Percentiles rank a stretch among this genome's conserved stretches.
Evolutionary conservation across 2,797 vertebrate species (phyloP).

Genomic region (Halcyon smyrnensis): DNA sequence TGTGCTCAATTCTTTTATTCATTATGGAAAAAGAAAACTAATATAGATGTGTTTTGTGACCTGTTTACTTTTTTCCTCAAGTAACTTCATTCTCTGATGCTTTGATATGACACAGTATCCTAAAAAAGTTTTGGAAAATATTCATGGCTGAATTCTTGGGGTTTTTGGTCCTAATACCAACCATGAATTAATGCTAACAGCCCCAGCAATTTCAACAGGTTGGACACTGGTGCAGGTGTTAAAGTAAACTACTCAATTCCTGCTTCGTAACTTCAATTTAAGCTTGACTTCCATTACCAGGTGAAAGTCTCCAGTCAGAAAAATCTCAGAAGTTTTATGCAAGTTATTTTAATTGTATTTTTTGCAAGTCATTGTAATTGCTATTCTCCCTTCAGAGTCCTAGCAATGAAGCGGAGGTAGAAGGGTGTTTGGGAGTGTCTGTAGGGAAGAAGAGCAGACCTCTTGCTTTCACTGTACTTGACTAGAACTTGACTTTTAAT

Average conservation of each 20-base stretch:
- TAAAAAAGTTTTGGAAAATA: background rate
- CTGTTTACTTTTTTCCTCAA: background rate
- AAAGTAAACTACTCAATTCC: background rate
- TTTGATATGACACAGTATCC: background rate
- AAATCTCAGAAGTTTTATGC: background rate
- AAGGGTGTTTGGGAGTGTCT: background rate
- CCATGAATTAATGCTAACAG: background rate
- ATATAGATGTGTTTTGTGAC: background rate
- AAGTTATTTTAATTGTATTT: background rate
- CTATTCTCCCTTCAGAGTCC: background rate
- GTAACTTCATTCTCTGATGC: background rate
- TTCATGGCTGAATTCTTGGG: background rate
- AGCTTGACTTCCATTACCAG: background rate
- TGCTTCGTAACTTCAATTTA: background rate
- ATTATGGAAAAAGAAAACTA: background rate
- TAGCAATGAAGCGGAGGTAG: background rate
- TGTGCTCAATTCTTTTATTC: background rate
- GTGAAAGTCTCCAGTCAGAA: background rate
- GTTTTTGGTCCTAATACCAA: background rate
- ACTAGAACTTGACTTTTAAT: background rate
- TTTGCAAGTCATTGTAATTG: background rate
- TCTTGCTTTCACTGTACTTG: background rate
- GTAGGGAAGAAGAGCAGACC: background rate
- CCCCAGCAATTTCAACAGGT: background rate
- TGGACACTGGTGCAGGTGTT: background rate